Evolutionary conservation across 2,888 invertebrate species (phyloP).

Genomic region (Endomychus coccineus): DNA sequence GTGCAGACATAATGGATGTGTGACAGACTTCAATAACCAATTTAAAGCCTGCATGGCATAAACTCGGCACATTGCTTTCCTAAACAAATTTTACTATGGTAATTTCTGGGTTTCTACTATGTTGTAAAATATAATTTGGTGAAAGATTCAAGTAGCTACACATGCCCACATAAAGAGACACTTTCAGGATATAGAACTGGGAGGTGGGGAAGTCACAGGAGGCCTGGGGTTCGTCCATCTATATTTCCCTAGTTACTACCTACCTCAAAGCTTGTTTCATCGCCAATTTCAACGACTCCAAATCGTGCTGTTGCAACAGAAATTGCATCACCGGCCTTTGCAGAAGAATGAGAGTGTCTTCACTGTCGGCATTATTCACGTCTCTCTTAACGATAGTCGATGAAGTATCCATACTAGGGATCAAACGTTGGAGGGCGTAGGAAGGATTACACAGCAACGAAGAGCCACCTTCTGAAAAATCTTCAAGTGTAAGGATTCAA

Average conservation of each 20-base stretch:
- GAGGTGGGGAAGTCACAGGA: too few relatives aligned
- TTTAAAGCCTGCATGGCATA: constrained; percentile 91
- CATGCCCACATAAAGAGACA: too few relatives aligned
- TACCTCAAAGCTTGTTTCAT: constrained; percentile 80
- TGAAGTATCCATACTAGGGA: constrained; percentile 56
- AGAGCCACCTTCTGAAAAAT: constrained; percentile 58
- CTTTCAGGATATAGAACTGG: too few relatives aligned
- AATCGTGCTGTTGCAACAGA: constrained; percentile 76
- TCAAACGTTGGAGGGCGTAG: constrained; percentile 73
- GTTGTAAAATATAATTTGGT: too few relatives aligned
- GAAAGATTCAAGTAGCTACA: too few relatives aligned
- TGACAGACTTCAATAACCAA: constrained; percentile 88
- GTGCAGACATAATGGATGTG: constrained; percentile 85
- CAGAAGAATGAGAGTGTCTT: constrained; percentile 54
- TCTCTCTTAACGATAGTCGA: constrained; percentile 45
- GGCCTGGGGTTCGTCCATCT: too few relatives aligned
- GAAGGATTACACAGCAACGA: constrained; percentile 86
- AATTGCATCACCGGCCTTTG: constrained; percentile 82
- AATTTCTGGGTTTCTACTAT: background rate
- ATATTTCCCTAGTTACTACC: too few relatives aligned
- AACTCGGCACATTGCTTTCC: constrained; percentile 72
- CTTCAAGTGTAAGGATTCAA: background rate
- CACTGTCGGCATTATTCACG: constrained; percentile 36
- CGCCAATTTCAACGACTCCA: constrained; percentile 73
- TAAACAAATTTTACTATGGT: constrained; percentile 12